Evolutionary conservation across 2,113 vertebrate genomes (phyloP), one percentile per base, ranked within the genome.

Genomic region (Ageneiosus marmoratus): DNA sequence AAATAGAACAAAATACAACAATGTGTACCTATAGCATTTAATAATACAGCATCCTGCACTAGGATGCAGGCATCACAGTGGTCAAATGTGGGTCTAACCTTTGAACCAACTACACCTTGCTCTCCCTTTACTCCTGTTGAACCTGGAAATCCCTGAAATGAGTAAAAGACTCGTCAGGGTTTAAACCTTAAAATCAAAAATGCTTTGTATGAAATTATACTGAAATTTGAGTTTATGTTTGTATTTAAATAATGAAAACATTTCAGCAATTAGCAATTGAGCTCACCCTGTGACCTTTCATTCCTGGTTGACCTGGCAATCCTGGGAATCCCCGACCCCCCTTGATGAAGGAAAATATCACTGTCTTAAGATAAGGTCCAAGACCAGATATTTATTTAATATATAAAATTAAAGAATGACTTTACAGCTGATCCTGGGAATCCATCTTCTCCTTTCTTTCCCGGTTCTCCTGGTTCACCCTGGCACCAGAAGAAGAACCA

Each of bases 301-400:
- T 89, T 87, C 98, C 98, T 86, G 96, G 95, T 18, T 94, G 94
- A 88, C 98, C 98, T 72, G 98, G 98, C 87, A 96, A 95, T 86
- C 98, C 98, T 84, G 98, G 98, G 89, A 99, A 99, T 53, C 98
- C 98, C 93, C 98, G 93, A 55, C 95, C 9, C 86, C 24, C 98
- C 97, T 96, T 96, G 85, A 82, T 85, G 12, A 48, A 4, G 13
- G 46, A 53, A 34, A 29, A 77, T 16, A 24, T 29, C 10, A 37
- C 9, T 67, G 44, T 3, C 5, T 80, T 55, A 77, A 27, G 22
- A 73, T 56, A 4, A 56, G 18, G 4, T 34, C 20, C 37, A 41
- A 70, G 22, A 51, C n/a, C 29, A 46, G 11, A 16, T 13, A 32
- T 27, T 18, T 27, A 29, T 34, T n/a, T 13, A 60, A 24, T 10